Conservation (phyloP, 2,113 vertebrate species). For the Clarias magur region DNA sequence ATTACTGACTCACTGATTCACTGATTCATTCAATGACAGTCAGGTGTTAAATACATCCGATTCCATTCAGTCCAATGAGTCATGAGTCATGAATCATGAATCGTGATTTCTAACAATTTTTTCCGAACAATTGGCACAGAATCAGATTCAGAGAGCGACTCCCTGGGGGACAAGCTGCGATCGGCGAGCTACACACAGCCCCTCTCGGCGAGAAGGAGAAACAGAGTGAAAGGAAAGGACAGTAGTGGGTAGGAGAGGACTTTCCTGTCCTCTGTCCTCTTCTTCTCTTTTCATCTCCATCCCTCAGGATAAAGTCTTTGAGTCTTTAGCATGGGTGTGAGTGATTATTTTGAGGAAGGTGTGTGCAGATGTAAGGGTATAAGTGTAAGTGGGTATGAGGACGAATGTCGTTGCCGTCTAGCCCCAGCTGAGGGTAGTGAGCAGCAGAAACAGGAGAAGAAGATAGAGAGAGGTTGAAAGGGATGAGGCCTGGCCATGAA, state of each 20-base stretch:
- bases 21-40: conserved; percentile 42
- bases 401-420: conserved; percentile 22
- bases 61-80: conserved; percentile 48
- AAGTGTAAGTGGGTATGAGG: conserved; percentile 15
- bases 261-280: conserved; percentile 41
- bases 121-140: conserved; percentile 23
- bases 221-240: conserved; percentile 35
- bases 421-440: conserved; percentile 45
- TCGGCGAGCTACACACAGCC: conserved; percentile 4
- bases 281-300: conserved; percentile 23
- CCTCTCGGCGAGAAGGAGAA: conserved; percentile 42
- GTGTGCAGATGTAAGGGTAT: conserved; percentile 27
- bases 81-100: conserved; percentile 31
- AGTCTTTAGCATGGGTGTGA: conserved; percentile 49
- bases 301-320: conserved; percentile 36
- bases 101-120: conserved; percentile 27
- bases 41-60: conserved; percentile 14
- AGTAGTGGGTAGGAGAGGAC: conserved; percentile 21
- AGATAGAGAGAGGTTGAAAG: conserved; percentile 14
- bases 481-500: conserved; percentile 38
- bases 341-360: conserved; percentile 37
- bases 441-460: conserved; percentile 33
- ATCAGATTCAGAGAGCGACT: conserved; percentile 37
- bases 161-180: conserved; percentile 40
- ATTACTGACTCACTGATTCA: conserved; percentile 44